A percentile compares a stretch with the other conserved stretches of the same genome.
Conservation (phyloP, 2,888 invertebrate species). For the Nemapogon koenigi region DNA sequence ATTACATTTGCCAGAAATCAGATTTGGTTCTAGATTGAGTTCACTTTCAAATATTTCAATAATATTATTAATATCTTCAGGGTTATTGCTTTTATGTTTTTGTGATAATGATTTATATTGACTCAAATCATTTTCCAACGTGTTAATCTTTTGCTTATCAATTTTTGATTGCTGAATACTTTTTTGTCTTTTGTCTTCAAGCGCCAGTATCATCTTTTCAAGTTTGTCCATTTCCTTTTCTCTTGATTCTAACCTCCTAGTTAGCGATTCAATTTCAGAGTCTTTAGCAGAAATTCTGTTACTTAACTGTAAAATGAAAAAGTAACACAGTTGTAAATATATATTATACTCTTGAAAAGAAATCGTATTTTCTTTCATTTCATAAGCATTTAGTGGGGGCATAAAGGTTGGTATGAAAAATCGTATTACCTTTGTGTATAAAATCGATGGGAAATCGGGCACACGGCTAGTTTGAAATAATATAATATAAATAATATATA, state of each 20-base stretch:
- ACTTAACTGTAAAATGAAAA: conserved; percentile 26
- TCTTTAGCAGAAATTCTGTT: conserved; percentile 37
- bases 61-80: conserved; percentile 35
- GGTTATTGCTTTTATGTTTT: conserved; percentile 22
- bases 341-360: conserved; percentile 1
- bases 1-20: too few species aligned
- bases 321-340: conserved; percentile 3
- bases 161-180: conserved; percentile 28
- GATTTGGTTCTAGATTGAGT: conserved; percentile 27
- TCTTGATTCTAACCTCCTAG: conserved; percentile 28
- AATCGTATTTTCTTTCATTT: not conserved
- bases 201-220: conserved; percentile 43
- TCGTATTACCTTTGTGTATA: too few species aligned
- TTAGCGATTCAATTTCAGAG: conserved; percentile 36
- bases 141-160: conserved; percentile 32
- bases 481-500: not conserved
- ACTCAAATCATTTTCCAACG: conserved; percentile 26
- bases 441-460: not conserved
- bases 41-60: conserved; percentile 50
- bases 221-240: conserved; percentile 28
- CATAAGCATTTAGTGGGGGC: too few species aligned
- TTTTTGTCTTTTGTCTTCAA: conserved; percentile 41
- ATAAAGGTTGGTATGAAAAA: too few species aligned
- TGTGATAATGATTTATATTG: conserved; percentile 22
- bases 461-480: not conserved